Evolutionary conservation across 2,797 vertebrate species (phyloP).

Genomic region (Catharus ustulatus): DNA sequence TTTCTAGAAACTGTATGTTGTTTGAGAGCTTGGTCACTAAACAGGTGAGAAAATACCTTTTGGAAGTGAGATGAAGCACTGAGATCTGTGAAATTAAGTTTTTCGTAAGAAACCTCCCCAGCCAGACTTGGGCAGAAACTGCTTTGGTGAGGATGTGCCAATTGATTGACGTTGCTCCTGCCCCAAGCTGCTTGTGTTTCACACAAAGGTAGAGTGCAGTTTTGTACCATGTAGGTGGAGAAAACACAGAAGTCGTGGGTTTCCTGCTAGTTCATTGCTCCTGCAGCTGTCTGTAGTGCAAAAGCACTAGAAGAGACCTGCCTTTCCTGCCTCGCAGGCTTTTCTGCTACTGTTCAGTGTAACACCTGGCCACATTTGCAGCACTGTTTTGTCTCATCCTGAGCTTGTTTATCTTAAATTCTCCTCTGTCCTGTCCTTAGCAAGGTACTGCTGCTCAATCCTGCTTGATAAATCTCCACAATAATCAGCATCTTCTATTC

Average conservation of each 20-base stretch:
- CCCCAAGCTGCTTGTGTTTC: not conserved
- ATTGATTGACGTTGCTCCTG: rapidly evolving
- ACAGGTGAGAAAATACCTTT: not conserved
- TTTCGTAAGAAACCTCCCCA: not conserved
- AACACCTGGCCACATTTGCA: not conserved
- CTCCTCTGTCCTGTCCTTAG: not conserved
- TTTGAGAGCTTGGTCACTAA: not conserved
- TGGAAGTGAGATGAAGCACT: not conserved
- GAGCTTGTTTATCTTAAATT: not conserved
- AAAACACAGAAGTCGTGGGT: not conserved
- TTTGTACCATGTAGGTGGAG: not conserved
- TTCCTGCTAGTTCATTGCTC: not conserved
- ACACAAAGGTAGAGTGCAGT: not conserved
- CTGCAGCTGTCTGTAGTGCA: not conserved
- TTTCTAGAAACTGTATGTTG: not conserved
- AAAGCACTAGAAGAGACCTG: not conserved
- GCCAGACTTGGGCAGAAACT: not conserved
- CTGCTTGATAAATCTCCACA: not conserved
- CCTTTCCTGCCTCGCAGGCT: not conserved
- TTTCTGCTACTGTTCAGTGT: not conserved
- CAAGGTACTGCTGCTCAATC: rapidly evolving
- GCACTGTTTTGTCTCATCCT: not conserved
- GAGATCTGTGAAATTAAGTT: not conserved
- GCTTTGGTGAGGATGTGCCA: not conserved
- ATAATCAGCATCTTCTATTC: not conserved